A percentile compares a stretch with the other conserved stretches of the same genome.
phyloP scores from a whole-genome alignment of 2,888 invertebrate genomes.

The Sarcophaga carnaria region DNA sequence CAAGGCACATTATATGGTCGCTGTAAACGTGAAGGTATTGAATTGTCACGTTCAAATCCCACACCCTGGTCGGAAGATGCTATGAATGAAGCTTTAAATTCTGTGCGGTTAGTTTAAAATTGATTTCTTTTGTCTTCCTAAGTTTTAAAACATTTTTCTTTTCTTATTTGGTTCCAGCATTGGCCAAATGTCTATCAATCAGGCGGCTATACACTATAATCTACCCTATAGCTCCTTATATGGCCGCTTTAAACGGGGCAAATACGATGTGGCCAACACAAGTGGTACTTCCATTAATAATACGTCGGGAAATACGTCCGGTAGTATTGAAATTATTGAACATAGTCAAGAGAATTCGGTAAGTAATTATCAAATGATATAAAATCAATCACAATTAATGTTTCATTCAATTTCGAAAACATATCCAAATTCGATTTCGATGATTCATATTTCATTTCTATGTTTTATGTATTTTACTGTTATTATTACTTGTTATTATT shows the following conservation, averaged over 20 bases:
- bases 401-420: background rate
- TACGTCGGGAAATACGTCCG: slow-evolving; percentile 80
- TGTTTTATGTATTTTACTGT: no score
- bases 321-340: slow-evolving; percentile 81
- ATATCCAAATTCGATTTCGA: background rate
- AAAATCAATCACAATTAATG: background rate
- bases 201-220: slow-evolving; percentile 95
- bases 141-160: background rate
- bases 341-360: slow-evolving; percentile 82
- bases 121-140: background rate
- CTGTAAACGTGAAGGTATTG: slow-evolving; percentile 94
- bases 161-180: slow-evolving; percentile 84
- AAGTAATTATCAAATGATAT: slow-evolving; percentile 69
- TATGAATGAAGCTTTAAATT: slow-evolving; percentile 94
- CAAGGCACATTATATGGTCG: slow-evolving; percentile 92
- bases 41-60: slow-evolving; percentile 93
- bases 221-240: slow-evolving; percentile 94
- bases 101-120: slow-evolving; percentile 87
- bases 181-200: slow-evolving; percentile 96
- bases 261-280: slow-evolving; percentile 85
- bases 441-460: slow-evolving; percentile 7
- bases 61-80: slow-evolving; percentile 97
- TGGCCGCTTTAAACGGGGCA: slow-evolving; percentile 93
- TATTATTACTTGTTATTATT: slow-evolving; percentile 5
- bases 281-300: slow-evolving; percentile 79